Conservation (phyloP, 2,888 invertebrate species). For the Spisula subtruncata region DNA sequence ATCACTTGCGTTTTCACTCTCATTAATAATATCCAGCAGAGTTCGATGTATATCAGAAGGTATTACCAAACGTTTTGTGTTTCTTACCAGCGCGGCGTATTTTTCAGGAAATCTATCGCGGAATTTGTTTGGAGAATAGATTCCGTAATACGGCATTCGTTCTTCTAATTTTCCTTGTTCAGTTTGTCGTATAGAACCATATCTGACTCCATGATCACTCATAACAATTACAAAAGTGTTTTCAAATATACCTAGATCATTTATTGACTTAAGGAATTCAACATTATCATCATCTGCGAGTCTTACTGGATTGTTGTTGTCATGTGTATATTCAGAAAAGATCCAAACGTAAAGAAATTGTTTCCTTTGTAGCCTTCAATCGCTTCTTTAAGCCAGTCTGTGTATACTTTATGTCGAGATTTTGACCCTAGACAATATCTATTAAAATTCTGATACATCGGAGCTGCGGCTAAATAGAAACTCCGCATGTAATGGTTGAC, state of each 20-base stretch:
- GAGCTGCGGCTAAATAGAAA: slow-evolving; percentile 91
- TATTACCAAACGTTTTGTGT: slow-evolving; percentile 92
- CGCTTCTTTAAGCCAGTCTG: slow-evolving; percentile 89
- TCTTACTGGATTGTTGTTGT: slow-evolving; percentile 93
- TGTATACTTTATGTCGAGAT: slow-evolving; percentile 90
- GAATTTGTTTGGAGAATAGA: slow-evolving; percentile 93
- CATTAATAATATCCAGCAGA: slow-evolving; percentile 90
- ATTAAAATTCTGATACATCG: slow-evolving; percentile 77
- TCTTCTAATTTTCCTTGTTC: slow-evolving; percentile 97
- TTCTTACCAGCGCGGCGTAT: slow-evolving; percentile 90
- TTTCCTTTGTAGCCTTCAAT: slow-evolving; percentile 90
- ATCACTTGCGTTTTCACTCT: slow-evolving; percentile 48
- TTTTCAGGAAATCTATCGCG: slow-evolving; percentile 90
- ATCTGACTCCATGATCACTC: slow-evolving; percentile 96
- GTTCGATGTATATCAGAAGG: slow-evolving; percentile 97
- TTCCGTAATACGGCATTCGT: slow-evolving; percentile 94
- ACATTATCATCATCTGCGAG: slow-evolving; percentile 92
- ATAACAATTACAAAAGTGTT: slow-evolving; percentile 95
- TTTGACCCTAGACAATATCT: slow-evolving; percentile 91
- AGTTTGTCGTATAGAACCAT: slow-evolving; percentile 93
- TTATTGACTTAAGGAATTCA: slow-evolving; percentile 89
- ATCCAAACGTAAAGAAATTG: slow-evolving; percentile 95
- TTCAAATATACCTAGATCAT: slow-evolving; percentile 90
- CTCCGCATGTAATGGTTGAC: slow-evolving; percentile 96
- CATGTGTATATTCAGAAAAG: slow-evolving; percentile 96